A percentile compares a stretch with the other conserved stretches of the same genome.
These are phyloP conservation scores for Helicorthomorpha holstii DNA, from an alignment of 1,140 invertebrate genomes.

Conservation along the genomic window DNA sequence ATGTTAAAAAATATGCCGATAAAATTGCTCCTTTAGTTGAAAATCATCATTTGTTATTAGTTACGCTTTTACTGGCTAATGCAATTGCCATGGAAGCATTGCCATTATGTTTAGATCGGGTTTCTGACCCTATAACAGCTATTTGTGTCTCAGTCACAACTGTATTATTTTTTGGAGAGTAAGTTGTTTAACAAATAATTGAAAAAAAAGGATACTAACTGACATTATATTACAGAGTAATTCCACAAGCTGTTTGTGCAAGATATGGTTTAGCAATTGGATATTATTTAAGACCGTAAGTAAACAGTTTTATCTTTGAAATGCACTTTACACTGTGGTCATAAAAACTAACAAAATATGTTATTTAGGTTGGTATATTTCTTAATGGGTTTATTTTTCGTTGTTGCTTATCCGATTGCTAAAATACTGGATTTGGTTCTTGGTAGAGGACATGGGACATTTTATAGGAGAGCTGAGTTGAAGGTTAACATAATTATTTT, in stretches of 20 bases:
- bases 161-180: conserved; percentile 28
- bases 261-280: conserved; percentile 23
- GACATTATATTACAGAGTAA: conserved; percentile 11
- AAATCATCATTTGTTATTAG: conserved; percentile 22
- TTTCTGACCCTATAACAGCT: conserved; percentile 22
- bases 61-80: conserved; percentile 24
- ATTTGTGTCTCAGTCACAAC: conserved; percentile 23
- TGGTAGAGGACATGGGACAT: conserved; percentile 19
- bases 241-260: conserved; percentile 20
- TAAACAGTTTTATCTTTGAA: conserved; percentile 11
- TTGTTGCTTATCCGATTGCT: conserved; percentile 23
- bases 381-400: conserved; percentile 20
- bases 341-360: neutral
- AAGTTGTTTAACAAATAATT: conserved; percentile 11
- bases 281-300: conserved; percentile 21
- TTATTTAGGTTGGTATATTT: conserved; percentile 21
- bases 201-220: neutral
- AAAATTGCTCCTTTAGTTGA: conserved; percentile 22
- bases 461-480: conserved; percentile 18
- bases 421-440: conserved; percentile 23
- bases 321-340: too few relatives aligned
- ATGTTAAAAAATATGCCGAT: conserved; percentile 19
- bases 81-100: conserved; percentile 24
- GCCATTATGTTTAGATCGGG: conserved; percentile 24
- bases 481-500: conserved; percentile 9